Base-by-base conservation (phyloP, 2,888 invertebrate genomes). In the Cosmorhoe ocellata region DNA sequence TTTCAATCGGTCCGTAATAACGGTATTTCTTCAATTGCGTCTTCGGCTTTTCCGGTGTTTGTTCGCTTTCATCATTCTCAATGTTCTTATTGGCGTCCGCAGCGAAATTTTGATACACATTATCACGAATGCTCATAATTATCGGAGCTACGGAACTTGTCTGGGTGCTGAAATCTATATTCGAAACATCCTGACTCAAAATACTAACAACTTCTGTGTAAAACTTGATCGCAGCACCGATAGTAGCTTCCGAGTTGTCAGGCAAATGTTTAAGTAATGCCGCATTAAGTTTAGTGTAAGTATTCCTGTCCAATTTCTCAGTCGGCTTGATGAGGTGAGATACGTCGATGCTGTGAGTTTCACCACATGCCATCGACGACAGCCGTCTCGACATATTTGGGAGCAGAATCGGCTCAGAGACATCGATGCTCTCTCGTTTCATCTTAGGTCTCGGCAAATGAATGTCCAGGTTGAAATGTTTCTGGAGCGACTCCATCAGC, bases 71-170 rank as follows among this genome's bases (percentile, higher is more conserved):
- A 3, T 90, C 90, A 6, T 79, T 84, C 4, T 90, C 90, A 28
- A 79, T 81, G 49, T 79, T 89, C 58, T 85, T 90, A 39, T 88
- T 89, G 0, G 85, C 76, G 30, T 90, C 90, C 0, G 76, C 73
- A 0, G 86, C 71, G 50, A 89, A 89, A 45, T 89, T 89, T 51
- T 90, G 89, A 49, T 90, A 89, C 0, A 90, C 90, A 33, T 90
- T 90, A 51, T 90, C 90, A 22, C 88, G 84, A 24, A 90, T 90
- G 46, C 89, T 89, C 90, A 90, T 89, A 1, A 90, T 89, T 0
- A 90, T 89, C 0, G 90, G 90, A 4, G 90, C 90, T 0, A 90
- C 90, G 0, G 89, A 79, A 44, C 83, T 80, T 0, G 86, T 82
- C 45, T 84, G 81, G 0, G 76, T 61, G 0, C 84, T 74, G 56